Conservation (phyloP, 2,797 vertebrate species). For the Sebastes nivosus region DNA sequence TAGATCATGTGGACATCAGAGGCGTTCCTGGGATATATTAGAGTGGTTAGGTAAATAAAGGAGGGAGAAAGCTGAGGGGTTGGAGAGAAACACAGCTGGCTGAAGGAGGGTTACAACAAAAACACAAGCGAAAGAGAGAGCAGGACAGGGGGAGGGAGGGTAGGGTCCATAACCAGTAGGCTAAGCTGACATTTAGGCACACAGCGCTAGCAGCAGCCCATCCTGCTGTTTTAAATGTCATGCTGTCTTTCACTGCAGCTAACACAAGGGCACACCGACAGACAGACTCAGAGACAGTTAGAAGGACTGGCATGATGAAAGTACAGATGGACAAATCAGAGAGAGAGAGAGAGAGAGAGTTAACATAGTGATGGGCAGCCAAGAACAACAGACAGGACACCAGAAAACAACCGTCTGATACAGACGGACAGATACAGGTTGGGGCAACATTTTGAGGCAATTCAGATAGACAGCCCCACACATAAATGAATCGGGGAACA, state of each 20-base stretch:
- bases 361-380: slow-evolving; percentile 15
- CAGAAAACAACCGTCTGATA: not conserved
- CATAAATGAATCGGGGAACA: not conserved
- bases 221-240: slow-evolving; percentile 73
- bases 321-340: not conserved
- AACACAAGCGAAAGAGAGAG: slow-evolving; percentile 15
- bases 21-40: not conserved
- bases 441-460: not conserved
- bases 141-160: not conserved
- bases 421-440: slow-evolving; percentile 30
- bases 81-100: slow-evolving; percentile 14
- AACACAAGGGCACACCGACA: slow-evolving; percentile 38
- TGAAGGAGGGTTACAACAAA: slow-evolving; percentile 7
- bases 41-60: not conserved
- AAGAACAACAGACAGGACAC: slow-evolving; percentile 24
- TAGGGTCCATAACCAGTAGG: slow-evolving; percentile 33
- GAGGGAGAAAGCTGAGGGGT: not conserved
- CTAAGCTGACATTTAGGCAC: slow-evolving; percentile 69
- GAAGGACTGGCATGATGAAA: slow-evolving; percentile 1
- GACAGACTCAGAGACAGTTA: slow-evolving; percentile 1
- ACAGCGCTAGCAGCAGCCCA: slow-evolving; percentile 44
- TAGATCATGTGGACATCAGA: not conserved
- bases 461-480: slow-evolving; percentile 14
- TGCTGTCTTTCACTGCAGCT: slow-evolving; percentile 50
- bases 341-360: not conserved